Evolutionary conservation across 1,140 invertebrate species (phyloP).

Genomic region (Conus betulinus): DNA sequence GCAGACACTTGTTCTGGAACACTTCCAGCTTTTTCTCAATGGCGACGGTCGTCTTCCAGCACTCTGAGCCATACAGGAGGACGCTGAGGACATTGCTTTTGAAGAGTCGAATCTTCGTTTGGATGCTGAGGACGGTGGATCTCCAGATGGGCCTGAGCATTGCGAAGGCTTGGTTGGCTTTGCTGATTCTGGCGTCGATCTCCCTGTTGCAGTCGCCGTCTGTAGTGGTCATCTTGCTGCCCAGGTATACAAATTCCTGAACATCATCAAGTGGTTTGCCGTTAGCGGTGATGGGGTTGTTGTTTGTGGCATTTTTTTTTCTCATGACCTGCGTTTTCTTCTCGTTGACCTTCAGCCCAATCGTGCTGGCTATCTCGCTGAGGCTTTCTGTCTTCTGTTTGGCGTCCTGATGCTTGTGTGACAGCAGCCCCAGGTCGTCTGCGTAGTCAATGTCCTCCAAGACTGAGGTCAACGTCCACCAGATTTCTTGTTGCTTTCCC

Average conservation of each 20-base stretch:
- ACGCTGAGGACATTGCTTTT: slow-evolving; percentile 45
- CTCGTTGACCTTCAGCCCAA: background rate
- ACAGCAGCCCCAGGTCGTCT: background rate
- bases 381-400: no score
- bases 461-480: background rate
- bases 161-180: slow-evolving; percentile 38
- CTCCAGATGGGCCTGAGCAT: slow-evolving; percentile 39
- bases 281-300: background rate
- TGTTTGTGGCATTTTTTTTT: background rate
- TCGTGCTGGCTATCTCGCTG: no score
- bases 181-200: slow-evolving; percentile 33
- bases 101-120: slow-evolving; percentile 47
- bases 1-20: slow-evolving; percentile 27
- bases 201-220: slow-evolving; percentile 31
- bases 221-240: slow-evolving; percentile 29
- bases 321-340: background rate
- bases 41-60: background rate
- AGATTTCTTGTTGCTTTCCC: background rate
- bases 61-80: slow-evolving; percentile 44
- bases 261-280: slow-evolving; percentile 34
- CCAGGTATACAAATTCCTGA: background rate
- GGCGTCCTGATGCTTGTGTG: background rate
- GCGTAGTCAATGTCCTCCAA: background rate
- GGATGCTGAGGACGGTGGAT: slow-evolving; percentile 34
- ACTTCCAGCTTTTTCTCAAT: slow-evolving; percentile 13